phyloP scores from a whole-genome alignment of 2,888 invertebrate genomes.

The Leuctra nigra region DNA sequence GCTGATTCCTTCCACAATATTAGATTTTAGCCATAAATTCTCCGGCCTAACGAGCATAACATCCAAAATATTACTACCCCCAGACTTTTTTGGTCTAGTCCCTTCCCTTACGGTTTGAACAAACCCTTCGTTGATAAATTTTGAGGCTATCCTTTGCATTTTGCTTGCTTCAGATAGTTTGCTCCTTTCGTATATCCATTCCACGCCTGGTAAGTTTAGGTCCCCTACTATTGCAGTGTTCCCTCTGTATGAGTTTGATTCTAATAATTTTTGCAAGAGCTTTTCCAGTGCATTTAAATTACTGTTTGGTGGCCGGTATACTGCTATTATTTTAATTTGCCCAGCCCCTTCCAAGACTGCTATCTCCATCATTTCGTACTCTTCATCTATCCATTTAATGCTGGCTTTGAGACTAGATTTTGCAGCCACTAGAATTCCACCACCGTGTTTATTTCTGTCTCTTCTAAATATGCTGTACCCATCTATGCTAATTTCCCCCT shows the following conservation, averaged over 20 bases:
- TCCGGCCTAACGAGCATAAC: background rate
- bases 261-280: too few relatives aligned
- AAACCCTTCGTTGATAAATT: background rate
- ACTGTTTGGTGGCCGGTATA: background rate
- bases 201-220: background rate
- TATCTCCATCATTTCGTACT: background rate
- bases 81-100: background rate
- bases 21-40: background rate
- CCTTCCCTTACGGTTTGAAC: background rate
- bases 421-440: background rate
- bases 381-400: background rate
- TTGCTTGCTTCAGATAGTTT: too few relatives aligned
- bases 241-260: background rate
- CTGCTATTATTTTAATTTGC: background rate
- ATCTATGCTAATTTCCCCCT: background rate
- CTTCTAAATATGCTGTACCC: background rate
- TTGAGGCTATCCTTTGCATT: background rate
- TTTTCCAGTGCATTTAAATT: too few relatives aligned
- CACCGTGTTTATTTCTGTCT: background rate
- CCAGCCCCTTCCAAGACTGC: background rate
- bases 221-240: background rate
- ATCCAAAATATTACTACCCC: background rate
- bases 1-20: background rate
- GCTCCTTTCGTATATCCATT: too few relatives aligned
- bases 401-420: background rate